Conservation (phyloP, 92 coral and sea anemone genomes). For the Zoanthus solanderi region DNA sequence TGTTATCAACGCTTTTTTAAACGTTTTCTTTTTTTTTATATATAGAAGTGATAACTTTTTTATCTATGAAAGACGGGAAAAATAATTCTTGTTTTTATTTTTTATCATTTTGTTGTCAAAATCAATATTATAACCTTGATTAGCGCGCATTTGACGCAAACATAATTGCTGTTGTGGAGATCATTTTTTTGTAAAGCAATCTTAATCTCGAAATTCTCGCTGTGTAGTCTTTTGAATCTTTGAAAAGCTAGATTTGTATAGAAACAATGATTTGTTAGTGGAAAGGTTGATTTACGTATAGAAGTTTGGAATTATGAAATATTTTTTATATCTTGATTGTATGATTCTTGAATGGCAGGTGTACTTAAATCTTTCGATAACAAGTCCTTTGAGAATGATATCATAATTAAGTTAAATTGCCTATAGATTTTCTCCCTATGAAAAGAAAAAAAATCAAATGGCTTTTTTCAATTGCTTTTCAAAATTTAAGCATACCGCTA, state of each 20-base stretch:
- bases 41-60: neutral
- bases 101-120: neutral
- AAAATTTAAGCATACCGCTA: neutral
- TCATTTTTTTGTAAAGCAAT: neutral
- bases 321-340: neutral
- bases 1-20: neutral
- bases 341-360: conserved; percentile 3
- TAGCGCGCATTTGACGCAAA: neutral
- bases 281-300: neutral
- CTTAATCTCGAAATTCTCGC: neutral
- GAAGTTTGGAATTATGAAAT: neutral
- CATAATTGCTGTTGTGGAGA: neutral
- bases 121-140: neutral
- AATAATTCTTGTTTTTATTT: neutral
- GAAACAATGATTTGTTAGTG: neutral
- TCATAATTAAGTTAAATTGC: neutral
- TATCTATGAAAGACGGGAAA: neutral
- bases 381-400: conserved; percentile 10
- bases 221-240: neutral
- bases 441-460: neutral
- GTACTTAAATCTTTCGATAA: neutral
- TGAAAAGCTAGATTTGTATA: neutral
- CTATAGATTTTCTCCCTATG: neutral
- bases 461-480: neutral
- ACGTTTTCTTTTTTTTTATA: neutral